A percentile compares a stretch with the other conserved stretches of the same genome.
phyloP scores from a whole-genome alignment of 2,797 vertebrate species.

The Corythornis leucogaster region DNA sequence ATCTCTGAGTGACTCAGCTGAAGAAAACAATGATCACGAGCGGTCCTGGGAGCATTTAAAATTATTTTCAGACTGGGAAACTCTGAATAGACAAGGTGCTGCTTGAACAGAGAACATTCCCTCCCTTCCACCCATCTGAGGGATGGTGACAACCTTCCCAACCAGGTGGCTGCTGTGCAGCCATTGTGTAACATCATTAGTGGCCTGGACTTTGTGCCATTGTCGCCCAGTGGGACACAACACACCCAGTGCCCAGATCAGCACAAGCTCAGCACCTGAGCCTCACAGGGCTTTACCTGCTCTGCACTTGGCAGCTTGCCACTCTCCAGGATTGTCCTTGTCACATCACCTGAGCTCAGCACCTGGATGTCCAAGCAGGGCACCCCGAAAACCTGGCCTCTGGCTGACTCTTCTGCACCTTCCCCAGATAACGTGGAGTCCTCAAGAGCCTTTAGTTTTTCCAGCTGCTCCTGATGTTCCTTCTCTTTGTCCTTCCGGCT shows the following conservation, averaged over 20 bases:
- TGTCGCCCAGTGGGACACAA: background rate
- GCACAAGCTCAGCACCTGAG: background rate
- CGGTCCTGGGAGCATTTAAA: background rate
- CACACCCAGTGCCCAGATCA: background rate
- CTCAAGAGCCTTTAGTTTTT: conserved; percentile 62
- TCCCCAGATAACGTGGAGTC: background rate
- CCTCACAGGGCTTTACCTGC: conserved; percentile 70
- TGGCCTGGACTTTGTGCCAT: background rate
- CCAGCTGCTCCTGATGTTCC: conserved; percentile 21
- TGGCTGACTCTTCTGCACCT: conserved; percentile 24
- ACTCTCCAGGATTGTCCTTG: conserved; percentile 65
- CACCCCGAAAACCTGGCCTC: conserved; percentile 41
- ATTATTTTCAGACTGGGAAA: background rate
- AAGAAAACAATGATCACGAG: background rate
- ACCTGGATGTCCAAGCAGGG: conserved; percentile 63
- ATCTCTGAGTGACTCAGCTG: background rate
- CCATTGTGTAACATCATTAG: background rate
- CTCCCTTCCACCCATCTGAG: background rate
- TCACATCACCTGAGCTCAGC: conserved; percentile 40
- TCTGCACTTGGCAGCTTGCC: conserved; percentile 74
- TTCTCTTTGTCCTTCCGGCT: conserved; percentile 76
- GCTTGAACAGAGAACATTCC: background rate
- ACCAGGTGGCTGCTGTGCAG: background rate
- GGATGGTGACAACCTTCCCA: background rate
- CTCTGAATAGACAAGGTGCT: background rate